Evolutionary conservation across 2,888 invertebrate species (phyloP).

Genomic region (Phalera bucephala): DNA sequence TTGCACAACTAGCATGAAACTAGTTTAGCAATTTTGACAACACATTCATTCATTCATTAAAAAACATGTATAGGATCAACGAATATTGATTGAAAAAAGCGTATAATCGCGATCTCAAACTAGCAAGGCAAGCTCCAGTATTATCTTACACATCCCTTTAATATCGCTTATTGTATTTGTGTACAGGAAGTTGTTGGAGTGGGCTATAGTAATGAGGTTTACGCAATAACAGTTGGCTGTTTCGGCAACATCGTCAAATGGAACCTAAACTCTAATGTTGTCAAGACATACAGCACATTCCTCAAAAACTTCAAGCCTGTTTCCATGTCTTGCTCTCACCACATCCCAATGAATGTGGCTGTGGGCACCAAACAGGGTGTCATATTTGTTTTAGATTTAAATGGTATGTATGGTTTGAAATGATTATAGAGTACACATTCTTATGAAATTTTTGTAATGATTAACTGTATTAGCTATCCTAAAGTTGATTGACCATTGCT

Average conservation of each 20-base stretch:
- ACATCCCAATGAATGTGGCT: conserved; percentile 56
- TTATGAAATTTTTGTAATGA: no score
- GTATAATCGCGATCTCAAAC: no score
- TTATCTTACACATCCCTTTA: no score
- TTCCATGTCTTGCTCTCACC: conserved; percentile 65
- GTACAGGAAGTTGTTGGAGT: conserved; percentile 69
- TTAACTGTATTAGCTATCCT: no score
- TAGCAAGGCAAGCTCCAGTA: no score
- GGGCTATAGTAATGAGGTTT: conserved; percentile 68
- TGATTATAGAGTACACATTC: no score
- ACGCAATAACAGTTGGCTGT: conserved; percentile 73
- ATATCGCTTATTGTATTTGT: conserved; percentile 2
- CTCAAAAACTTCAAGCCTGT: conserved; percentile 56
- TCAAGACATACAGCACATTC: conserved; percentile 49
- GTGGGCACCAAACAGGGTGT: conserved; percentile 76
- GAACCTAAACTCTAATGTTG: conserved; percentile 76
- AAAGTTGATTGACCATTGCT: no score
- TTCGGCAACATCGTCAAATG: conserved; percentile 76
- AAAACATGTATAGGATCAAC: not conserved
- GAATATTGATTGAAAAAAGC: not conserved
- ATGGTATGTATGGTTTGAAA: conserved; percentile 44
- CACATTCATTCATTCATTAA: no score
- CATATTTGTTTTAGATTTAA: conserved; percentile 62
- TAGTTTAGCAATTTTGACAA: no score
- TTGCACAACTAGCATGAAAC: no score